These are phyloP conservation scores for Falco peregrinus DNA, from an alignment of 2,797 vertebrate species.

Conservation along the genomic window DNA sequence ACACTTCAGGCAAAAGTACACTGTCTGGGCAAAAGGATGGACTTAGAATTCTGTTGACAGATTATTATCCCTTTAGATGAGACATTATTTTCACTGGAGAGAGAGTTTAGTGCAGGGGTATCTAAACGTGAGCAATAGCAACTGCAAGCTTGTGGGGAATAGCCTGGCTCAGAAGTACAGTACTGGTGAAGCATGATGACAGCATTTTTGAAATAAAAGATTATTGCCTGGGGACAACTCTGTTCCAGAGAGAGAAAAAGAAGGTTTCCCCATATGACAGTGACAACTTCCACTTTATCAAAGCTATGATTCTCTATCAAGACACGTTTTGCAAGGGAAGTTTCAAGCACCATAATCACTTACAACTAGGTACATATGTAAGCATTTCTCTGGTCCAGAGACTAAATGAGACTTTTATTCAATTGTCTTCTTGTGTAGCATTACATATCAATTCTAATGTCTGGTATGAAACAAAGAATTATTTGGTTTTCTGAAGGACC, in stretches of 20 bases:
- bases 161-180: not conserved
- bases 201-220: not conserved
- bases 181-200: not conserved
- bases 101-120: not conserved
- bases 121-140: not conserved
- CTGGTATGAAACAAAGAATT: not conserved
- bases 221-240: not conserved
- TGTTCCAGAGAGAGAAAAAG: fast-evolving
- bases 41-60: not conserved
- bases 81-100: not conserved
- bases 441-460: not conserved
- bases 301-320: not conserved
- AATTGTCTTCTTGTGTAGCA: not conserved
- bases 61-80: not conserved
- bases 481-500: not conserved
- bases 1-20: not conserved
- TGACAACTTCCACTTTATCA: not conserved
- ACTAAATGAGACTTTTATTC: not conserved
- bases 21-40: not conserved
- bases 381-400: not conserved
- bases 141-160: not conserved
- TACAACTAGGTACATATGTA: not conserved
- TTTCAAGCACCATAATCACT: not conserved
- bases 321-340: not conserved
- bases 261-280: not conserved